These are phyloP conservation scores for Acipenser ruthenus DNA, from an alignment of 2,797 vertebrate species.

Conservation along the genomic window DNA sequence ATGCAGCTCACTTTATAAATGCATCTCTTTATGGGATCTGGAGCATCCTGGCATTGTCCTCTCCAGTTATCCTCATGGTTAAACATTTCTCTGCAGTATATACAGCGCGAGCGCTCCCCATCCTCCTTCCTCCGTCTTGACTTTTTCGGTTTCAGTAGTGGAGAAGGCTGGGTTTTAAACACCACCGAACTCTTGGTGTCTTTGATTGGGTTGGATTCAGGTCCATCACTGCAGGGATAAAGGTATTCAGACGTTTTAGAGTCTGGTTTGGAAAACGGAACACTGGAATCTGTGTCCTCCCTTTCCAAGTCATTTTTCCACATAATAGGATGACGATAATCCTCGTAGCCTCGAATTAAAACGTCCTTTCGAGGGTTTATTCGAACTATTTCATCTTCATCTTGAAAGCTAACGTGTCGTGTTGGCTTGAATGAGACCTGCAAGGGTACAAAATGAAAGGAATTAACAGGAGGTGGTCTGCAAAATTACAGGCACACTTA, in stretches of 20 bases:
- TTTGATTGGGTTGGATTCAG: conserved; percentile 72
- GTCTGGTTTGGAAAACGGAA: conserved; percentile 82
- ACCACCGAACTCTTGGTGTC: conserved; percentile 75
- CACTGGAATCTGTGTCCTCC: conserved; percentile 74
- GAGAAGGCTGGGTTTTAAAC: conserved; percentile 76
- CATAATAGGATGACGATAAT: conserved; percentile 95
- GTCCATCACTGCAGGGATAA: conserved; percentile 73
- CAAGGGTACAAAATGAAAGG: background rate
- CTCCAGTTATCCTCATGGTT: conserved; percentile 95
- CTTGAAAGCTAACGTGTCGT: conserved; percentile 91
- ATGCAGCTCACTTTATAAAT: conserved; percentile 99
- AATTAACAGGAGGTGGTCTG: background rate
- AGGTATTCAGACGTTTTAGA: conserved; percentile 89
- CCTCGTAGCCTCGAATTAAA: conserved; percentile 89
- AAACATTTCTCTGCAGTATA: conserved; percentile 97
- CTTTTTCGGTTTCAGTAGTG: conserved; percentile 80
- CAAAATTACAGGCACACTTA: too few species aligned
- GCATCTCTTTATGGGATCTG: conserved; percentile 93
- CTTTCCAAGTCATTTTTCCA: conserved; percentile 84
- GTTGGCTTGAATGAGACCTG: conserved; percentile 76
- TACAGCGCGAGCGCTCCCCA: conserved; percentile 90
- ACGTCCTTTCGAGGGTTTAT: conserved; percentile 95
- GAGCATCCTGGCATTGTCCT: conserved; percentile 93
- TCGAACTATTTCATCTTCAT: conserved; percentile 94
- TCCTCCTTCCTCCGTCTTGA: conserved; percentile 88